Base-by-base conservation (phyloP, 2,888 invertebrate species). In the Dolomedes plantarius region DNA sequence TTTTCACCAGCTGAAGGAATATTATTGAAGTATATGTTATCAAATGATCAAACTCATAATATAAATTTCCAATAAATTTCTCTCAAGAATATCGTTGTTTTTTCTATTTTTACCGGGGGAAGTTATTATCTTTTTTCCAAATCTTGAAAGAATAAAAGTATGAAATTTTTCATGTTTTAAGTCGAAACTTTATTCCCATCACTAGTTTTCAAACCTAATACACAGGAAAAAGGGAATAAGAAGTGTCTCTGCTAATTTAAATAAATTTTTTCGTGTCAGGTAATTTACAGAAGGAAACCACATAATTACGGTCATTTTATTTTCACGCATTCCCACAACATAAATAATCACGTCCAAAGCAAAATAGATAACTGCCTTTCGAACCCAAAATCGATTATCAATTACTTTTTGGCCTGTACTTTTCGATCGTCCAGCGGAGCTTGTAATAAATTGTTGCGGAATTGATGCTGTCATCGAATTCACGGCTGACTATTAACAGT, bases 391-490 rank as follows among this genome's bases (percentile, higher is more conserved):
- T 67, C 67, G 68, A 79, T 72, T 76, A 71, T 76, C 76, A 76
- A 76, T 76, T 65, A 83, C 32, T 72, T 76, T 41, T 39, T 46
- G 50, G 50, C 31, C 68, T 41, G 28, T 46, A 19, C 23, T 67
- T 78, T 73, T 73, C 65, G 67, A 72, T 77, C 56, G 73, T 56
- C 23, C 23, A 23, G 3, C 3, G 23, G 56, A 56, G 23, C 62
- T 56, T 73, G 36, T 67, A 77, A 77, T 85, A 73, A 67, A 77
- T 65, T 36, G 72, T 41, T 73, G 39, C 62, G 67, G 56, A 85
- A 77, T 78, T 77, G 72, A 85, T 73, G 72, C 23, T 77, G 77
- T 72, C 83, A 85, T 77, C 62, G 46, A 65, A 78, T 78, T 85
- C 77, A 72, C 68, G 41, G 71, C 71, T 36, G 72, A 32, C 56